Evolutionary conservation across 1,140 invertebrate genomes (phyloP).

Genomic region (Hyles vespertilio): DNA sequence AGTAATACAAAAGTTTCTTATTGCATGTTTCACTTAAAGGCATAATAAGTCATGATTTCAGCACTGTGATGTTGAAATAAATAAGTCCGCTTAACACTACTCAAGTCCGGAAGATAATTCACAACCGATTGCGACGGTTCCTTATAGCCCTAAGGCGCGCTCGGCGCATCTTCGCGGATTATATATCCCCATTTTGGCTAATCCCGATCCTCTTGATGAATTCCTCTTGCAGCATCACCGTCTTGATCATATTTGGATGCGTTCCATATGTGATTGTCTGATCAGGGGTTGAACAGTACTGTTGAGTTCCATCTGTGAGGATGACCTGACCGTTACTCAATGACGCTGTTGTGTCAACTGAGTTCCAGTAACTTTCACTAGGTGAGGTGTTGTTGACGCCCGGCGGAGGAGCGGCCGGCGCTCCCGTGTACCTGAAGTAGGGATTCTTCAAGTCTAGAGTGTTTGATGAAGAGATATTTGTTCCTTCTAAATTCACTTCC

Average conservation of each 20-base stretch:
- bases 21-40: slow-evolving; percentile 22
- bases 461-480: slow-evolving; percentile 88
- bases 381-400: slow-evolving; percentile 92
- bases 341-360: slow-evolving; percentile 81
- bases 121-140: slow-evolving; percentile 70
- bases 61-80: slow-evolving; percentile 72
- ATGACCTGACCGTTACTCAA: slow-evolving; percentile 65
- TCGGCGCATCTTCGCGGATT: slow-evolving; percentile 67
- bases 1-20: slow-evolving; percentile 10
- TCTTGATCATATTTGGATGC: slow-evolving; percentile 72
- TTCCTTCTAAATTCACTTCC: slow-evolving; percentile 93
- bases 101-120: slow-evolving; percentile 68
- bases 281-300: slow-evolving; percentile 62
- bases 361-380: slow-evolving; percentile 93
- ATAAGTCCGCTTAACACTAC: slow-evolving; percentile 71
- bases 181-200: slow-evolving; percentile 74
- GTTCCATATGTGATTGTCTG: slow-evolving; percentile 53
- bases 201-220: slow-evolving; percentile 75
- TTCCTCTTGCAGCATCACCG: slow-evolving; percentile 73
- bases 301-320: slow-evolving; percentile 58
- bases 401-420: slow-evolving; percentile 91
- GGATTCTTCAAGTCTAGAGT: slow-evolving; percentile 99
- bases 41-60: slow-evolving; percentile 15
- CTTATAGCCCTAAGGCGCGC: slow-evolving; percentile 69
- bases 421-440: slow-evolving; percentile 96